A percentile compares a stretch with the other conserved stretches of the same genome.
phyloP scores from a whole-genome alignment of 53 echinoderm and acorn worm species.

The Mesocentrotus franciscanus region DNA sequence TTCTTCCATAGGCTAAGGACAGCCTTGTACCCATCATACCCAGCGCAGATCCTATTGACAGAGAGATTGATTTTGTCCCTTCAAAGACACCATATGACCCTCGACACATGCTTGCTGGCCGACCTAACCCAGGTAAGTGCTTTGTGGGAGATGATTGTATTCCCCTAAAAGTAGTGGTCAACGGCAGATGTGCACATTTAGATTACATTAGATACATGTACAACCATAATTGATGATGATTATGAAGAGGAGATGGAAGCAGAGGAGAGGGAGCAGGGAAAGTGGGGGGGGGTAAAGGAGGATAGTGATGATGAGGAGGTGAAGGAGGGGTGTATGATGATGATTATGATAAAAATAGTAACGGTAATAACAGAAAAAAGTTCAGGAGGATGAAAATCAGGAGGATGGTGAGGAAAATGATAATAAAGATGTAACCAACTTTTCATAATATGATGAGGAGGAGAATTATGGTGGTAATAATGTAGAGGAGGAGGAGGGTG shows the following conservation, averaged over 20 bases:
- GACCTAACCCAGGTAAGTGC: conserved; percentile 81
- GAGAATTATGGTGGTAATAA: neutral
- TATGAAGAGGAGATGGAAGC: neutral
- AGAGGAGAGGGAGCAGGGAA: too few species aligned
- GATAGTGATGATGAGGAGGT: conserved; percentile 28
- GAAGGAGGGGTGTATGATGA: conserved; percentile 24
- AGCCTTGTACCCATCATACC: conserved; percentile 86
- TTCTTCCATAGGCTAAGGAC: conserved; percentile 5
- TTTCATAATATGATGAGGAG: neutral
- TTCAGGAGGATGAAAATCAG: neutral
- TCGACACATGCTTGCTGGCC: conserved; percentile 92
- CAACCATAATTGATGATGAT: neutral
- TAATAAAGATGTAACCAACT: too few species aligned
- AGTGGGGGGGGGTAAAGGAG: too few species aligned
- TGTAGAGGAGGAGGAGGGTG: neutral
- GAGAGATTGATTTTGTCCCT: conserved; percentile 89
- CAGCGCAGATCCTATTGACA: conserved; percentile 85
- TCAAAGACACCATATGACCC: conserved; percentile 95
- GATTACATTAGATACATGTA: too few species aligned
- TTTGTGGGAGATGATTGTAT: neutral
- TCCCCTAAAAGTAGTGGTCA: neutral
- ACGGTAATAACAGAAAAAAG: conserved; percentile 16
- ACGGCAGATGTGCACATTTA: neutral
- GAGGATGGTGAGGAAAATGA: neutral
- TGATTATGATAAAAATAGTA: conserved; percentile 54